A percentile compares a stretch with the other conserved stretches of the same genome.
phyloP scores from a whole-genome alignment of 1,140 invertebrate genomes.

The Grapholita molesta region DNA sequence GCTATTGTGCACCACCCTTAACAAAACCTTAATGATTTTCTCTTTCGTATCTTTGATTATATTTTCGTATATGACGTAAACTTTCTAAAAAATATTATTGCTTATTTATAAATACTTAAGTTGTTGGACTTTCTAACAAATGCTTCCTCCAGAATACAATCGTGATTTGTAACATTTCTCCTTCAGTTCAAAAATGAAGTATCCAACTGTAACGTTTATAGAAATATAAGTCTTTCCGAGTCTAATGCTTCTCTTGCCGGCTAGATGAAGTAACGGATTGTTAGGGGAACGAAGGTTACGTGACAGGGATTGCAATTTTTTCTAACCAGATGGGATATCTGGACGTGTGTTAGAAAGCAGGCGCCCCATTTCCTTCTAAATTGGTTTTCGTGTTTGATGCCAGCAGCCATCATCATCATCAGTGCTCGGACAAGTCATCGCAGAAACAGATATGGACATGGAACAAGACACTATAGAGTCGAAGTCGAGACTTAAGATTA shows the following conservation, averaged over 20 bases:
- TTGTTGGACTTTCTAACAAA: too few relatives aligned
- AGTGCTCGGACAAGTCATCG: too few relatives aligned
- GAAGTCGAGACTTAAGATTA: too few relatives aligned
- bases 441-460: too few relatives aligned
- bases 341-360: neutral
- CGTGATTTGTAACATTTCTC: neutral
- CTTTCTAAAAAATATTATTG: too few relatives aligned
- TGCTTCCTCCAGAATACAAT: neutral
- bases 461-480: too few relatives aligned
- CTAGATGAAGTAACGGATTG: slow-evolving; percentile 1
- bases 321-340: neutral
- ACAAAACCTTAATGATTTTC: too few relatives aligned
- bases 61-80: too few relatives aligned
- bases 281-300: slow-evolving; percentile 12
- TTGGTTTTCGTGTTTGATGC: neutral
- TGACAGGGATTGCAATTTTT: slow-evolving; percentile 7
- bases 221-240: neutral
- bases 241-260: neutral
- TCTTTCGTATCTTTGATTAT: too few relatives aligned
- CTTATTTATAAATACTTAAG: too few relatives aligned
- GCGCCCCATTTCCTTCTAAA: neutral
- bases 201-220: neutral
- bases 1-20: too few relatives aligned
- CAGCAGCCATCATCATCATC: neutral
- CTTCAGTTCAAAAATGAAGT: neutral